Evolutionary conservation across 1,140 invertebrate species (phyloP), one percentile per base, ranked within the genome.

Genomic region (Danaus melanippus): DNA sequence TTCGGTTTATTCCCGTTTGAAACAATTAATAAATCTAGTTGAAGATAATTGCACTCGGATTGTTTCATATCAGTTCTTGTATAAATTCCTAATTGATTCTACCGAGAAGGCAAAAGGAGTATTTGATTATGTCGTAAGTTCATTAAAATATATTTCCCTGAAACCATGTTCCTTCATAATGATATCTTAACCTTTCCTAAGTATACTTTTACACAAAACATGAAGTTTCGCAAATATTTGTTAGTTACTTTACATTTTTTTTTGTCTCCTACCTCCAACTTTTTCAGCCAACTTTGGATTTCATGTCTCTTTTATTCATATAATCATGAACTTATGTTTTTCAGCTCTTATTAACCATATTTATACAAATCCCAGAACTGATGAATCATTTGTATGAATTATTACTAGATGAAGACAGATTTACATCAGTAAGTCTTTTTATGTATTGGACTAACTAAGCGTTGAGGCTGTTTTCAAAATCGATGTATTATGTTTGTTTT

Each of bases 331-430:
- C 10, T 52, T 45, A 5, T 32, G 0, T 32, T 21, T 52, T 21
- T 39, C 6, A 44, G 50, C 32, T 52, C 10, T 15, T 52, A 1
- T 11, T 52, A 42, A 42, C 42, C 1, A 43, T 52, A 17, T 4
- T 44, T 10, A 53, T 53, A 40, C 44, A 53, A 15, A 46, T 53
- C n/a, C 51, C 42, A 1, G 51, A 53, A 45, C 10, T 53, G 10
- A 10, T 53, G 8, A 46, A 45, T 1, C 43, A 17, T 3, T 21
- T 53, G 10, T 53, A 45, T 45, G 9, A 21, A 5, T 12, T 32
- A 12, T 45, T 45, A 43, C 9, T 9, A 10, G 7, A 2, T 32
- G 17, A 44, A 32, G 48, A 50, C 10, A 49, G 56, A 10, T 46
- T 42, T 11, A 21, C 58, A 8, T 11, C 52, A 9, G 43, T 53